Evolutionary conservation across 2,888 invertebrate species (phyloP), one percentile per base, ranked within the genome.

Genomic region (Drosophila anomalata): DNA sequence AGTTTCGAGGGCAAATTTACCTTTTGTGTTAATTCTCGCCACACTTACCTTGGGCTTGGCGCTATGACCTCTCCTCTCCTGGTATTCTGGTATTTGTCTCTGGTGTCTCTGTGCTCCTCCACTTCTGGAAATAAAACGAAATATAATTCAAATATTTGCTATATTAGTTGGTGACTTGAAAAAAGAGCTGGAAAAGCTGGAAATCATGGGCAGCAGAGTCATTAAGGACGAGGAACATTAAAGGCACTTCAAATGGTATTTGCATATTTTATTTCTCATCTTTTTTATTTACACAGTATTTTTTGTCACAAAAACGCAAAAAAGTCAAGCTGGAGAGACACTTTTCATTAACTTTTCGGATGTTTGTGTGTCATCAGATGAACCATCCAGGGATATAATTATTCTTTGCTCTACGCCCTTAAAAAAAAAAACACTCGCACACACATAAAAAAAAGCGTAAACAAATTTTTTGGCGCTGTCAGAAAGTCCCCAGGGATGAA

Each of bases 391-490:
- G 54, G 47, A 56, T 62, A 63, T 63, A 62, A 62, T 58, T 42
- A 58, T 62, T 62, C 66, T 62, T 50, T 33, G 3, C 41, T 39
- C 56, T 26, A 7, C 20, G n/a, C n/a, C 41, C 29, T 26, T 11
- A 14, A 58, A 14, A 14, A 58, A 42, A 58, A 39, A 17, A 29
- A 17, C 17, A 17, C 17, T 17, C 17, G 17, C 9, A 20, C 6
- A 2, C 12, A 17, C 48, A 36, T 9, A 11, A 39, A 53, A 39
- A 53, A 53, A 33, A 31, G 33, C 58, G 75, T 69, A 72, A 68
- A 72, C 71, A 75, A 72, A 74, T 71, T 71, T 71, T 73, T 46
- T 62, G 48, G 48, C 36, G 53, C 74, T 54, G 55, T 70, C 67
- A 46, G 54, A 58, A 58, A 48, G 53, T 70, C 70, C 75, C 70